A percentile compares a stretch with the other conserved stretches of the same genome.
Conservation (phyloP, 1,140 invertebrate genomes). For the Diabrotica undecimpunctata region DNA sequence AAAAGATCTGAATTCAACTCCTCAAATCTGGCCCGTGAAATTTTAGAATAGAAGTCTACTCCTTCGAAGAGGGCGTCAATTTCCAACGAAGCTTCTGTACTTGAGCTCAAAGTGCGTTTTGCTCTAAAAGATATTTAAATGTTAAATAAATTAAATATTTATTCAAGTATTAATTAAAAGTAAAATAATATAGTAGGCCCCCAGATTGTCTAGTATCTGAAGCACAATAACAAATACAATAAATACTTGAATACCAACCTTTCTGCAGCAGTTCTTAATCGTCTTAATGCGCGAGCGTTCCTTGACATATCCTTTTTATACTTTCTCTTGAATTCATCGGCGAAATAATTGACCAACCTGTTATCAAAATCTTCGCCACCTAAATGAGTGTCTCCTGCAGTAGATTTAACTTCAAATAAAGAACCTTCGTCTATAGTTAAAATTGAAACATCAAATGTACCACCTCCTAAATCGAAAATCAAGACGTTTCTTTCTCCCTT, state of each 20-base stretch:
- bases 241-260: conserved; percentile 23
- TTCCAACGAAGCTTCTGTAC: conserved; percentile 68
- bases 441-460: conserved; percentile 74
- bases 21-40: conserved; percentile 61
- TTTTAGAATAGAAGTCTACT: conserved; percentile 59
- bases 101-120: conserved; percentile 74
- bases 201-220: no score
- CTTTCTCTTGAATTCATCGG: conserved; percentile 53
- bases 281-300: conserved; percentile 55
- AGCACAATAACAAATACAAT: no score
- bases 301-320: conserved; percentile 51
- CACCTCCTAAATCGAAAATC: conserved; percentile 63
- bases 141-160: no score
- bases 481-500: conserved; percentile 68
- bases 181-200: no score
- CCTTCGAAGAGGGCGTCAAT: conserved; percentile 75
- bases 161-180: no score
- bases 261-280: conserved; percentile 76
- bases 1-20: conserved; percentile 62
- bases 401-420: conserved; percentile 65
- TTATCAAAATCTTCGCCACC: conserved; percentile 61
- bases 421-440: conserved; percentile 69
- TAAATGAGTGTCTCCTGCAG: conserved; percentile 59
- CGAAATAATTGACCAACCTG: conserved; percentile 65
- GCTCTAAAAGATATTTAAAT: conserved; percentile 51